Base-by-base conservation (phyloP, 2,113 vertebrate genomes). In the Mesoclemmys tuberculata region DNA sequence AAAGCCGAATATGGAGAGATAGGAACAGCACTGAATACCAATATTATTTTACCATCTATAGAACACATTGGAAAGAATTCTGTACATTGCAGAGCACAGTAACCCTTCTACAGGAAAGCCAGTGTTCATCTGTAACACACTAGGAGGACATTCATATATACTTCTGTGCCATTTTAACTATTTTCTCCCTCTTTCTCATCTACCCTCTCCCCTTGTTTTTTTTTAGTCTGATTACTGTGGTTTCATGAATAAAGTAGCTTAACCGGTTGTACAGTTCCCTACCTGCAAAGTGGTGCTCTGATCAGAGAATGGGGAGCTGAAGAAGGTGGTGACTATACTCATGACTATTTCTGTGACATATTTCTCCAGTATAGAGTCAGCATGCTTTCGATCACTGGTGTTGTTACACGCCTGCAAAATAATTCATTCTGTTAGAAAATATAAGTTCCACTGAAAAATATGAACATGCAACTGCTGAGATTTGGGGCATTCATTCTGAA, bases 281-380 rank as follows among this genome's bases (percentile, higher is more conserved):
- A 99, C 99, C 99, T 99, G 99, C 96, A 99, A 97, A 80, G 99
- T 99, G 5, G 99, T 99, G 96, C 99, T 99, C 98, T 99, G 99
- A 97, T 99, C 99, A 14, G 99, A 99, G 98, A 99, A 99, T 2
- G 99, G 99, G 10, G 99, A 99, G 93, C 99, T 99, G 98, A 99
- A 99, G 98, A 99, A 99, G 8, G 99, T 99, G 5, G 99, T 99
- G 87, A 99, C 99, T 2, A 99, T 99, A 95, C 99, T 99, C 99
- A 99, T 99, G 96, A 99, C 99, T 1, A 99, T 99, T 94, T 99
- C 99, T 0, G 99, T 99, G n/a, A 99, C 99, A 0, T 99, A 99
- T 96, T 98, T 98, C 98, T 99, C 99, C 98, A 99, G 85, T 29
- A 99, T 96, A 9, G 98, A 98, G 97, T 99, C 99, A 0, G 99